These are phyloP conservation scores for Dicyrtomina minuta DNA, from an alignment of 2,888 invertebrate genomes.

Conservation along the genomic window DNA sequence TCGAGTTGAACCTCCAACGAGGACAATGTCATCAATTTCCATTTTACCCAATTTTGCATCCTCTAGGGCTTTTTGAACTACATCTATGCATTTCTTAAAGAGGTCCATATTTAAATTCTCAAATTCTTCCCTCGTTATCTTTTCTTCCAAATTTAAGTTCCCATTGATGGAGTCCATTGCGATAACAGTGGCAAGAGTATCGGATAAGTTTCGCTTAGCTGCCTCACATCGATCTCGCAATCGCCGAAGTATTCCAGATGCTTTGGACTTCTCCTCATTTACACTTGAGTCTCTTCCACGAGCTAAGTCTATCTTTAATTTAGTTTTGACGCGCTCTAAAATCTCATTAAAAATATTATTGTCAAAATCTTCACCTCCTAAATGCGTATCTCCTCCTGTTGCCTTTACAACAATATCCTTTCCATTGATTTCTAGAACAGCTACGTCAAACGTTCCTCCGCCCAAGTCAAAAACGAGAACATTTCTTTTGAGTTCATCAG, in stretches of 20 bases:
- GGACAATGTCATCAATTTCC: slow-evolving; percentile 5
- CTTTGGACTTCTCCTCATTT: background rate
- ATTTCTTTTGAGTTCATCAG: slow-evolving; percentile 5
- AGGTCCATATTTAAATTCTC: background rate
- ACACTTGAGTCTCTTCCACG: background rate
- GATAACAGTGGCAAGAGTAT: background rate
- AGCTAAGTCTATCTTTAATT: slow-evolving; percentile 10
- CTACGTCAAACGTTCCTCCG: slow-evolving; percentile 31
- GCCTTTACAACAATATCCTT: slow-evolving; percentile 2
- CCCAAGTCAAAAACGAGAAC: slow-evolving; percentile 27
- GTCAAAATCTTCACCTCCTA: slow-evolving; percentile 30
- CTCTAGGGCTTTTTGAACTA: background rate
- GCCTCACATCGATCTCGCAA: slow-evolving; percentile 16
- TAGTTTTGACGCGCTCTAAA: slow-evolving; percentile 8
- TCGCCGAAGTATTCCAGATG: background rate
- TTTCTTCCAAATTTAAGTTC: background rate
- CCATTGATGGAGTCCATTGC: background rate
- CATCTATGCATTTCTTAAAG: background rate
- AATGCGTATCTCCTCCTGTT: slow-evolving; percentile 14
- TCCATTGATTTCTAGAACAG: background rate
- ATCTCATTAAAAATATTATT: slow-evolving; percentile 9
- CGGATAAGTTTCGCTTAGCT: slow-evolving; percentile 4
- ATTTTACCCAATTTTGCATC: background rate
- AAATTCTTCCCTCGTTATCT: background rate
- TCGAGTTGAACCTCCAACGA: slow-evolving; percentile 63